These are phyloP conservation scores for Virgularia gustaviana DNA, from an alignment of 92 coral and sea anemone genomes.

Conservation along the genomic window DNA sequence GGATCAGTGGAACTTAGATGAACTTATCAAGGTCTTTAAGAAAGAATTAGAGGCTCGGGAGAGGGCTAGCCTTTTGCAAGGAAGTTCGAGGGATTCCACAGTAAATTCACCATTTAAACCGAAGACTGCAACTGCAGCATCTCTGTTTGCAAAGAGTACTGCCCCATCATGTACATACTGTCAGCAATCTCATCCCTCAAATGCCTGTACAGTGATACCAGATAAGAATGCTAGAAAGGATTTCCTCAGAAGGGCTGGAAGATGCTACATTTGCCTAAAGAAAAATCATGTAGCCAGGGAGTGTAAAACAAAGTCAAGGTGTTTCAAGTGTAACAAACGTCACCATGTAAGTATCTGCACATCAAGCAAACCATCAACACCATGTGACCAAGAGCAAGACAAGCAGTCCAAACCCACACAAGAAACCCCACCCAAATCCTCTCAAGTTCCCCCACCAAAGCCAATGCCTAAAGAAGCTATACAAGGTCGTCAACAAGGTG, in stretches of 20 bases:
- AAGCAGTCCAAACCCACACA: background rate
- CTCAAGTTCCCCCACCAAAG: background rate
- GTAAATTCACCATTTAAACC: background rate
- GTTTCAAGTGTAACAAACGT: background rate
- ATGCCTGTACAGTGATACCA: background rate
- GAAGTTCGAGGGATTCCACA: constrained; percentile 4
- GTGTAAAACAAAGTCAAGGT: background rate
- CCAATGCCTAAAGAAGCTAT: background rate
- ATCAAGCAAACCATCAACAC: background rate
- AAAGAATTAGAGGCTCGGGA: constrained; percentile 36
- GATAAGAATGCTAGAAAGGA: constrained; percentile 5
- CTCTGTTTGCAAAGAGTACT: background rate
- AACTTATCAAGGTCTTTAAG: constrained; percentile 28
- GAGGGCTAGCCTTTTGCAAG: background rate
- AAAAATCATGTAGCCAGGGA: background rate
- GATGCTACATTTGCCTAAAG: constrained; percentile 12
- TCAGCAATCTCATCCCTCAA: background rate
- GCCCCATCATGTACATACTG: background rate
- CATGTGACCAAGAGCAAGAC: background rate
- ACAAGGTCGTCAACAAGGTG: background rate
- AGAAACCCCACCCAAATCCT: background rate
- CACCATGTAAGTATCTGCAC: constrained; percentile 4
- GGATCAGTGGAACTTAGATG: constrained; percentile 37
- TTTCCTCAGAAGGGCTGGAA: background rate
- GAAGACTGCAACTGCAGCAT: constrained; percentile 1